A percentile compares a stretch with the other conserved stretches of the same genome.
Evolutionary conservation across 2,113 vertebrate species (phyloP).

Genomic region (Daboia siamensis): DNA sequence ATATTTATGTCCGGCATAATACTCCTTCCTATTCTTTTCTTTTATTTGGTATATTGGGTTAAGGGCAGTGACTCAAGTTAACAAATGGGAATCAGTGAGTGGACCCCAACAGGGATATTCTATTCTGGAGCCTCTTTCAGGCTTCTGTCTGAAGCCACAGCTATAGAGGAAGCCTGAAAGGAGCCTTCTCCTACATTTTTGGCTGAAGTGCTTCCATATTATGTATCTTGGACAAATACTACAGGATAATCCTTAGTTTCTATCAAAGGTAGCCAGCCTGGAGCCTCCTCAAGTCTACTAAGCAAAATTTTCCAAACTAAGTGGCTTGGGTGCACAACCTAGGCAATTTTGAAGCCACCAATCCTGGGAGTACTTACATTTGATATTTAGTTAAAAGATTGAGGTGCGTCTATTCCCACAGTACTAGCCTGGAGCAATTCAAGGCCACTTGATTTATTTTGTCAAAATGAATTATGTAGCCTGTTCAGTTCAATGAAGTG

Average conservation of each 20-base stretch:
- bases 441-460: background rate
- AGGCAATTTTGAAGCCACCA: background rate
- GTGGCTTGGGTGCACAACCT: background rate
- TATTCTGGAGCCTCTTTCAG: background rate
- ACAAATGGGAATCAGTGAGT: background rate
- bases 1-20: background rate
- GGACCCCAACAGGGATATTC: background rate
- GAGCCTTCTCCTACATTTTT: background rate
- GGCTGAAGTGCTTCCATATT: background rate
- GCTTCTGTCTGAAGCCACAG: background rate
- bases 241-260: background rate
- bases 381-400: background rate
- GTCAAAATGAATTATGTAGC: background rate
- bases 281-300: background rate
- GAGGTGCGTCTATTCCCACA: background rate
- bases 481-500: background rate
- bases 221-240: background rate
- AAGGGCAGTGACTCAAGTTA: background rate
- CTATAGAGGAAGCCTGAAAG: background rate
- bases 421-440: background rate
- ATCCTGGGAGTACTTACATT: background rate
- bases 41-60: background rate
- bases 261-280: background rate
- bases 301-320: background rate
- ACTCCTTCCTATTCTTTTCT: background rate